Evolutionary conservation across 1,140 invertebrate species (phyloP).

Genomic region (Monochamus saltuarius): DNA sequence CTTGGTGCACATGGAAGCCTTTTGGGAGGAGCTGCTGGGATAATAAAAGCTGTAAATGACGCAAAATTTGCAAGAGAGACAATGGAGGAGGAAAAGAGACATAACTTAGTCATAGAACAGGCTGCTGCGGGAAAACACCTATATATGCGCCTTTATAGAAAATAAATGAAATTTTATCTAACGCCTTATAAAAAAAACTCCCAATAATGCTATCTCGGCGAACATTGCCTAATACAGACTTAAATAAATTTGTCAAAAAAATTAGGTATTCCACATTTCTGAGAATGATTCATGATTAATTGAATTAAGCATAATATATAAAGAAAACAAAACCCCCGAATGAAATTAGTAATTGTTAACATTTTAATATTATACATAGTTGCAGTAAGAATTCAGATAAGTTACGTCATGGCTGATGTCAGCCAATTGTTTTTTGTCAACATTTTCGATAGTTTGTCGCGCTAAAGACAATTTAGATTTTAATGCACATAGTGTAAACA

Average conservation of each 20-base stretch:
- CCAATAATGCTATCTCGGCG: conserved; percentile 32
- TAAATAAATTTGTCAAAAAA: conserved; percentile 31
- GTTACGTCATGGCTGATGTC: too few species aligned
- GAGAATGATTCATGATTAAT: too few species aligned
- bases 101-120: not conserved
- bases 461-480: too few species aligned
- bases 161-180: not conserved
- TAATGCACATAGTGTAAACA: too few species aligned
- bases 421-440: too few species aligned
- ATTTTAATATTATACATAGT: too few species aligned
- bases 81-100: not conserved
- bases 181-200: conserved; percentile 32
- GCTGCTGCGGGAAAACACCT: not conserved
- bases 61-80: not conserved
- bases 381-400: too few species aligned
- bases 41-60: not conserved
- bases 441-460: too few species aligned
- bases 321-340: too few species aligned
- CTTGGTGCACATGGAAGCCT: too few species aligned
- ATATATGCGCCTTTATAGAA: not conserved
- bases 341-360: too few species aligned
- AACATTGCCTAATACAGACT: conserved; percentile 37
- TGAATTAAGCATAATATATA: too few species aligned
- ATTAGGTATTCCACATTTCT: conserved; percentile 40
- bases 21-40: not conserved